These are phyloP conservation scores for Bambusicola thoracicus DNA, from an alignment of 2,113 vertebrate genomes.

Conservation along the genomic window DNA sequence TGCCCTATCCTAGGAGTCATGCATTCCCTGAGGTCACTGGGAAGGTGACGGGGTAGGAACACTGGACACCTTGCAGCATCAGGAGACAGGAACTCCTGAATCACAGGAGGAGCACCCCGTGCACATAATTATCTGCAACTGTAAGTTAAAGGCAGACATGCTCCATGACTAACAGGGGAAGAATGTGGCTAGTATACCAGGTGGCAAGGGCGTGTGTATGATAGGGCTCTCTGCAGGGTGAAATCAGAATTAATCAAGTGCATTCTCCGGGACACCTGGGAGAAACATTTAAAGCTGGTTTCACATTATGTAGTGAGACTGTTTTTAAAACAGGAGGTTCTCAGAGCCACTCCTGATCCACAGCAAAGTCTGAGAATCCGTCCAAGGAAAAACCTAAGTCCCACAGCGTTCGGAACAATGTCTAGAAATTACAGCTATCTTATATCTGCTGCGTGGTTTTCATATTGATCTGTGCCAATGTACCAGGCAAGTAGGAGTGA, in stretches of 20 bases:
- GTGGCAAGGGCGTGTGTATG: background rate
- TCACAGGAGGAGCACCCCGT: background rate
- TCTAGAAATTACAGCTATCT: background rate
- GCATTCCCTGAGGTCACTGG: background rate
- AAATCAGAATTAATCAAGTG: background rate
- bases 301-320: background rate
- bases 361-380: background rate
- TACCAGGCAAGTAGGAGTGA: background rate
- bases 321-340: background rate
- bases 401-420: background rate
- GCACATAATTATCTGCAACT: background rate
- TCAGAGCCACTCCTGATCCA: background rate
- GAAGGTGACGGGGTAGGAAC: background rate
- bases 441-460: background rate
- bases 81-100: background rate
- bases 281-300: background rate
- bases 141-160: background rate
- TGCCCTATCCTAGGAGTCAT: background rate
- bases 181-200: background rate
- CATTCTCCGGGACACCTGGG: fast-evolving
- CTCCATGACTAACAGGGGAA: background rate
- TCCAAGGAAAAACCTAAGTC: background rate
- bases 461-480: background rate
- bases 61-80: background rate
- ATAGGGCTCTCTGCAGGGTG: background rate